Evolutionary conservation across 1,140 invertebrate genomes (phyloP), one percentile per base, ranked within the genome.

Genomic region (Eueides isabella): DNA sequence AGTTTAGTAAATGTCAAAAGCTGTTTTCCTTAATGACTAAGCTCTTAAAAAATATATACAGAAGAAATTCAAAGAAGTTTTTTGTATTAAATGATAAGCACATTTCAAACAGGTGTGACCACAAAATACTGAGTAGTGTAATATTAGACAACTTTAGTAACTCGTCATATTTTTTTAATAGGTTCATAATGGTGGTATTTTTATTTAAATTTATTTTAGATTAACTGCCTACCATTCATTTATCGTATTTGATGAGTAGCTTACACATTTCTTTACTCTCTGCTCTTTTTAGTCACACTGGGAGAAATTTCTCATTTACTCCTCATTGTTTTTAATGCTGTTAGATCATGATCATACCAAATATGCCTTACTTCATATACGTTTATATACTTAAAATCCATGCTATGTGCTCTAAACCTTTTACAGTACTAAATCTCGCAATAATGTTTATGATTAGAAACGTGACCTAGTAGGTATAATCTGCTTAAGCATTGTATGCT

Each of bases 391-490:
- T 19, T 19, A 3, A 55, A 19, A 26, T 11, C 7, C 19, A 2
- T 12, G 12, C 5, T 55, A 55, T 67, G 29, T 67, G 38, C 16
- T 31, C 44, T 55, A 55, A 7, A 29, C 38, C 66, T 55, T 67
- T 67, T 63, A 44, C 28, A 12, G 48, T 55, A 55, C 48, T 55
- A 67, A n/a, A 11, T 35, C 71, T 67, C 33, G 55, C 14, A 23
- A 29, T 28, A 66, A 26, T 72, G 65, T 72, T 72, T 67, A 72
- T 65, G 55, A 67, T 67, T 67, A 29, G 31, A 61, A 61, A 67
- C 71, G 71, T 72, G 71, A 72, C 71, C 44, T 67, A 67, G 31
- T 61, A 61, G 44, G 48, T 55, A 61, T 61, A 35, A 38, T 66
- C 44, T 35, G 31, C 44, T 70, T 35, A 19, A 26, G 62, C 61